phyloP scores from a whole-genome alignment of 2,888 invertebrate species.

The Piscicola geometra region DNA sequence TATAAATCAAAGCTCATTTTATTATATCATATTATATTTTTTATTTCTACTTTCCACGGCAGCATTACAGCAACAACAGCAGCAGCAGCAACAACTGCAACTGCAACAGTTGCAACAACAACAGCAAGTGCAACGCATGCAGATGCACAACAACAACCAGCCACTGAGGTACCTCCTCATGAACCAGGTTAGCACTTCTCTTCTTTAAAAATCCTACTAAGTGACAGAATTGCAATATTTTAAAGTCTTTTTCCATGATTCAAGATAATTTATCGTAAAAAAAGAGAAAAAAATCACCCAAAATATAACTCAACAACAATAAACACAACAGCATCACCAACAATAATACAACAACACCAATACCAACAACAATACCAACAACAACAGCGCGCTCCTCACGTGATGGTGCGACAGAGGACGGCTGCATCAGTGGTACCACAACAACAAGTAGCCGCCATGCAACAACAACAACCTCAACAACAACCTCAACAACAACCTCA shows the following conservation, averaged over 20 bases:
- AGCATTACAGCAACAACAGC: too few relatives aligned
- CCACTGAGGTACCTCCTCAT: constrained; percentile 7
- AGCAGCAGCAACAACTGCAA: too few relatives aligned
- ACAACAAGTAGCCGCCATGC: background rate
- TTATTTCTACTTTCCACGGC: background rate
- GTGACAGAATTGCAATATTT: too few relatives aligned
- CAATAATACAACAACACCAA: background rate
- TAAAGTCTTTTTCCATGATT: too few relatives aligned
- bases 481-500: background rate
- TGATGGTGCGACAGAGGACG: constrained; percentile 4
- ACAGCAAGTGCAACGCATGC: constrained; percentile 1
- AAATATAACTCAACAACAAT: background rate
- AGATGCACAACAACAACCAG: constrained; percentile 13
- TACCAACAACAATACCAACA: background rate
- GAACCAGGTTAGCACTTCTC: background rate
- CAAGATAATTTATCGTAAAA: too few relatives aligned
- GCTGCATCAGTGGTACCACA: background rate
- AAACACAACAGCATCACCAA: background rate
- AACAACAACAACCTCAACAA: background rate
- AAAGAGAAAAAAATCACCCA: background rate
- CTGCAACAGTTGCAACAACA: background rate
- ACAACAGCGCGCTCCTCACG: constrained; percentile 10
- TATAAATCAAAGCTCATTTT: background rate
- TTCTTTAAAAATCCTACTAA: background rate
- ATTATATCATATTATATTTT: background rate